These are phyloP conservation scores for Caradrina clavipalpis DNA, from an alignment of 2,888 invertebrate genomes.

Conservation along the genomic window DNA sequence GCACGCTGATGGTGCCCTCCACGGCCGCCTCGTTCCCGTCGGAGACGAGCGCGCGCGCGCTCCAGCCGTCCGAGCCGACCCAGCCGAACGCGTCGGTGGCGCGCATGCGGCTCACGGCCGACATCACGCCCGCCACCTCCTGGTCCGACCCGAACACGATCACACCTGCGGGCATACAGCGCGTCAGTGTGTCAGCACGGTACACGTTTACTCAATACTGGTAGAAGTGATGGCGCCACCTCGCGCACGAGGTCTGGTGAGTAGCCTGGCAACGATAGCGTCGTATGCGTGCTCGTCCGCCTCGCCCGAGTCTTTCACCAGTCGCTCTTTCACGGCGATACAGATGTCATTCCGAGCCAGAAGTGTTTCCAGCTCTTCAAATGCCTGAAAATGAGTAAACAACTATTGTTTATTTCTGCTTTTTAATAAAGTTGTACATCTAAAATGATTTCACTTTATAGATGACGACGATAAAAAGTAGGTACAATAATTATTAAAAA, in stretches of 20 bases:
- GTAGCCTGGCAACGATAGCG: slow-evolving; percentile 95
- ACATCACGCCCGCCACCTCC: slow-evolving; percentile 98
- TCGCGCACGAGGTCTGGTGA: slow-evolving; percentile 96
- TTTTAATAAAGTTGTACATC: not conserved
- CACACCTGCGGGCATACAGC: slow-evolving; percentile 92
- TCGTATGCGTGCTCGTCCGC: slow-evolving; percentile 97
- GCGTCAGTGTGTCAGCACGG: not conserved
- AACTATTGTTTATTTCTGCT: not conserved
- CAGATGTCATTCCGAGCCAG: slow-evolving; percentile 96
- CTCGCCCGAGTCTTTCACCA: slow-evolving; percentile 98
- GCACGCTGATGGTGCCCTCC: slow-evolving; percentile 95
- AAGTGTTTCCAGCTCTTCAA: slow-evolving; percentile 97
- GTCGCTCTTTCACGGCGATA: slow-evolving; percentile 97
- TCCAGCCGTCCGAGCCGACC: slow-evolving; percentile 99
- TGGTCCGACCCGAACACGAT: slow-evolving; percentile 99
- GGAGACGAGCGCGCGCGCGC: slow-evolving; percentile 95
- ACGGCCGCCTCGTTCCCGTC: slow-evolving; percentile 96
- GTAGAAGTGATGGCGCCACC: slow-evolving; percentile 88
- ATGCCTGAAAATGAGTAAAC: slow-evolving; percentile 92
- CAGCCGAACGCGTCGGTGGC: slow-evolving; percentile 97
- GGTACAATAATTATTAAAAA: not conserved
- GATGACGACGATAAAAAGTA: too few relatives aligned
- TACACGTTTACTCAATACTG: slow-evolving; percentile 66
- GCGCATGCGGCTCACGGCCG: slow-evolving; percentile 95
- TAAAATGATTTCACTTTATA: not conserved